A percentile compares a stretch with the other conserved stretches of the same genome.
Conservation (phyloP, 2,797 vertebrate species). For the Chiropotes sagulatus region DNA sequence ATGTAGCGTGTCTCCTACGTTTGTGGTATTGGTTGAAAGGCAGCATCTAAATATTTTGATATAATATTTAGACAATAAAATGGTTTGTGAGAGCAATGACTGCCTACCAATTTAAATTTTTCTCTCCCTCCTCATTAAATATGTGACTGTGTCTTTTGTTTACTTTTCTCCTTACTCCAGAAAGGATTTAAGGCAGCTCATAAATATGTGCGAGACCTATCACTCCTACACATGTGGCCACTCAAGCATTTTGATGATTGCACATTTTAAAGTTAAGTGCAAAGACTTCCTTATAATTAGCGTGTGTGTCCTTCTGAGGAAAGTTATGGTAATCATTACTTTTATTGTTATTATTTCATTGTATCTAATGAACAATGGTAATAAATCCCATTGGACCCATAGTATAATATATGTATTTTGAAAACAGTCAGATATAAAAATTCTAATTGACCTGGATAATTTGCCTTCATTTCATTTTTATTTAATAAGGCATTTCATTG, state of each 20-base stretch:
- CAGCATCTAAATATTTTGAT: not conserved
- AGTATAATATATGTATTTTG: not conserved
- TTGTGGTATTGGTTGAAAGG: not conserved
- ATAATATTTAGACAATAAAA: constrained; percentile 2
- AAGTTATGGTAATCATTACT: not conserved
- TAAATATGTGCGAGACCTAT: constrained; percentile 55
- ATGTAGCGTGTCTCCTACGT: not conserved
- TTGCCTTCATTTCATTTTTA: constrained; percentile 21
- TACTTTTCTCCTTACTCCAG: constrained; percentile 35
- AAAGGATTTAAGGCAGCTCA: constrained; percentile 70
- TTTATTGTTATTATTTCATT: constrained; percentile 37
- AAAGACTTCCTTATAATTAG: constrained; percentile 10
- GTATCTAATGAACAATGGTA: not conserved
- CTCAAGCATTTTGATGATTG: constrained; percentile 45
- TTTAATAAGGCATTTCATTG: not conserved
- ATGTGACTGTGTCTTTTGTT: constrained; percentile 64
- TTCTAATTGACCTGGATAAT: constrained; percentile 15
- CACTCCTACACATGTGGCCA: constrained; percentile 47
- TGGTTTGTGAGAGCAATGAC: not conserved
- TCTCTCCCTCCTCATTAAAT: constrained; percentile 63
- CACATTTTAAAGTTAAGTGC: constrained; percentile 49
- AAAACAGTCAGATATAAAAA: not conserved
- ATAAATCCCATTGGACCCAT: not conserved
- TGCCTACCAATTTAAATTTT: constrained; percentile 26
- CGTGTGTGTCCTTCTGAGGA: not conserved